Percentiles rank a stretch among this genome's conserved stretches.
These are phyloP conservation scores for Hypomecis atomaria DNA, from an alignment of 2,888 invertebrate genomes.

Conservation along the genomic window DNA sequence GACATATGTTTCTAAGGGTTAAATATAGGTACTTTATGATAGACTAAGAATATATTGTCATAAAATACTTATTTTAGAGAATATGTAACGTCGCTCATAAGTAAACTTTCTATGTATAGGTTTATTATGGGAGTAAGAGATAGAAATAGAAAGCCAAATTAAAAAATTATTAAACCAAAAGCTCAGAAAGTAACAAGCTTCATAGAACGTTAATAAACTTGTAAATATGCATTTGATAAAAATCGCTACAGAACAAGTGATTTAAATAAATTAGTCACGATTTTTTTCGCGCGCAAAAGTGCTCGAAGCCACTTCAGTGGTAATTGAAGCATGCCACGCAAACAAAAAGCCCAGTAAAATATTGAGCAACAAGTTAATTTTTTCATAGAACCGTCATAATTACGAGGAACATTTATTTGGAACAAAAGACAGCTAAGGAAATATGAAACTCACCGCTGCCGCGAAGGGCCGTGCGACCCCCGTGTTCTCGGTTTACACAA, in stretches of 20 bases:
- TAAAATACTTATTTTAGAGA: too few relatives aligned
- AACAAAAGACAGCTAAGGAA: neutral
- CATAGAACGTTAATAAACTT: neutral
- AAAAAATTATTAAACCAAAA: neutral
- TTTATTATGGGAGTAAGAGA: too few relatives aligned
- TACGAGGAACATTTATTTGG: slow-evolving; percentile 7
- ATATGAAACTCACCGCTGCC: slow-evolving; percentile 56
- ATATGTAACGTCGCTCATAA: too few relatives aligned
- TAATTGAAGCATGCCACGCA: slow-evolving; percentile 29
- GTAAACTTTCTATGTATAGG: too few relatives aligned
- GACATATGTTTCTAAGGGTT: too few relatives aligned
- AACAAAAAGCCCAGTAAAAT: slow-evolving; percentile 14
- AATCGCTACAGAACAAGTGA: neutral
- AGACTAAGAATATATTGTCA: too few relatives aligned
- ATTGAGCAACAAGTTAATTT: slow-evolving; percentile 30
- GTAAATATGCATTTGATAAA: neutral
- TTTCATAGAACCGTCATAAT: slow-evolving; percentile 3
- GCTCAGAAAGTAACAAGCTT: neutral
- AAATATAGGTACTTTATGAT: too few relatives aligned
- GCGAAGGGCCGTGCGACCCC: slow-evolving; percentile 48
- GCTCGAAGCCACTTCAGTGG: slow-evolving; percentile 21
- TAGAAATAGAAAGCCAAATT: too few relatives aligned
- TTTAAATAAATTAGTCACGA: slow-evolving; percentile 5
- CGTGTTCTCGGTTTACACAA: slow-evolving; percentile 58
- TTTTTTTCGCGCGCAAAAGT: slow-evolving; percentile 23